Evolutionary conservation across 2,113 vertebrate genomes (phyloP).

Genomic region (Cynoglossus semilaevis): DNA sequence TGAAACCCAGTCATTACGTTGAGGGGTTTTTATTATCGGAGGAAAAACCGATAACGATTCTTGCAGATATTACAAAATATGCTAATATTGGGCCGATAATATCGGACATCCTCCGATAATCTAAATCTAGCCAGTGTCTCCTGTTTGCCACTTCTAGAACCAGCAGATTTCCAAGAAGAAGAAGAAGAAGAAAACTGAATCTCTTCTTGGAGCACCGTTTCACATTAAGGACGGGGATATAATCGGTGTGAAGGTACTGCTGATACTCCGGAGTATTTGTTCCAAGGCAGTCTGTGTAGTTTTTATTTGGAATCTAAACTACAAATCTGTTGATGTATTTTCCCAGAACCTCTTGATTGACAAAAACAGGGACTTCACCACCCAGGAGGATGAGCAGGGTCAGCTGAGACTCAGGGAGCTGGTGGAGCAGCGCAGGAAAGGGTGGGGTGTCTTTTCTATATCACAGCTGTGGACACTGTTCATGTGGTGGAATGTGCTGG

Average conservation of each 20-base stretch:
- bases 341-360: slow-evolving; percentile 86
- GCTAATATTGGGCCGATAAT: too few species aligned
- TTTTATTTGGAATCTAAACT: neutral
- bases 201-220: slow-evolving; percentile 82
- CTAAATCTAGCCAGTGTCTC: neutral
- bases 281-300: neutral
- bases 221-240: slow-evolving; percentile 89
- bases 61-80: too few species aligned
- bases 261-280: neutral
- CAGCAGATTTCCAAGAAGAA: slow-evolving; percentile 88
- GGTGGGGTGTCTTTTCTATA: slow-evolving; percentile 58
- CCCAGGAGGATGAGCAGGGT: slow-evolving; percentile 75
- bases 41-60: too few species aligned
- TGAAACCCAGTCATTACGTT: too few species aligned
- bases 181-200: slow-evolving; percentile 87
- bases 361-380: slow-evolving; percentile 81
- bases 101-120: too few species aligned
- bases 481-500: neutral
- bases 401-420: slow-evolving; percentile 79
- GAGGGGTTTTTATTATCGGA: too few species aligned
- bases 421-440: slow-evolving; percentile 72
- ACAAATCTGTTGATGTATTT: neutral
- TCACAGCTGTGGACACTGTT: neutral
- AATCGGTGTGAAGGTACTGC: slow-evolving; percentile 85
- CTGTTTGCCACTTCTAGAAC: slow-evolving; percentile 66